These are phyloP conservation scores for Cryptus viduatorius DNA, from an alignment of 2,888 invertebrate species.

Conservation along the genomic window DNA sequence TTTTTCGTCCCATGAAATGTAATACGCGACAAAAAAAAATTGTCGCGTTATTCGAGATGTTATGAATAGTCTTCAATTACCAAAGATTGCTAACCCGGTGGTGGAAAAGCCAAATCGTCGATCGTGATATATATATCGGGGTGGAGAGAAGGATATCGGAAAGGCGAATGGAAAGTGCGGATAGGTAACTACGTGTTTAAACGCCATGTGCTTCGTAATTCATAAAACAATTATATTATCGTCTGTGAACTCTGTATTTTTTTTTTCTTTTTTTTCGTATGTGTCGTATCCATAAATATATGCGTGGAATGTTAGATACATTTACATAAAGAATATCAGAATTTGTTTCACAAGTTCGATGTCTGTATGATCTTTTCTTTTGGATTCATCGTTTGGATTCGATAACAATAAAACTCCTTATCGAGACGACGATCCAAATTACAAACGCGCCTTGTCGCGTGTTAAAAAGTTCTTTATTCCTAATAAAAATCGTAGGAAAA, in stretches of 20 bases:
- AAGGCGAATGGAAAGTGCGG: conserved; percentile 21
- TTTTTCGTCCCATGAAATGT: no score
- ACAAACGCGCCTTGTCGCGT: conserved; percentile 5
- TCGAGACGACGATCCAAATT: not conserved
- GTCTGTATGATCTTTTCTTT: not conserved
- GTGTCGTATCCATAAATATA: conserved; percentile 36
- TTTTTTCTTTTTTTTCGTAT: not conserved
- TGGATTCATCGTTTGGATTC: not conserved
- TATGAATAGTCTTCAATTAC: conserved; percentile 15
- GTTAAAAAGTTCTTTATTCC: conserved; percentile 6
- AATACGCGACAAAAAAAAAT: no score
- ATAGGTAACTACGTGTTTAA: not conserved
- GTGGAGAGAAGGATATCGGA: no score
- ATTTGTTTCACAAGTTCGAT: not conserved
- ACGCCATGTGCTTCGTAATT: conserved; percentile 30
- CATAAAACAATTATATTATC: conserved; percentile 29
- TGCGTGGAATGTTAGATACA: conserved; percentile 54
- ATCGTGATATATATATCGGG: no score
- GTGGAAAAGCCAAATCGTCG: not conserved
- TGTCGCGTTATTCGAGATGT: no score
- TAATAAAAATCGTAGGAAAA: conserved; percentile 60
- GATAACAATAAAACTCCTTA: not conserved
- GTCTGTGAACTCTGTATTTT: conserved; percentile 41
- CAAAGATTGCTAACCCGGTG: conserved; percentile 37
- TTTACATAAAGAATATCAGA: conserved; percentile 40